Evolutionary conservation across 1,140 invertebrate species (phyloP).

Genomic region (Trichoplusia ni): DNA sequence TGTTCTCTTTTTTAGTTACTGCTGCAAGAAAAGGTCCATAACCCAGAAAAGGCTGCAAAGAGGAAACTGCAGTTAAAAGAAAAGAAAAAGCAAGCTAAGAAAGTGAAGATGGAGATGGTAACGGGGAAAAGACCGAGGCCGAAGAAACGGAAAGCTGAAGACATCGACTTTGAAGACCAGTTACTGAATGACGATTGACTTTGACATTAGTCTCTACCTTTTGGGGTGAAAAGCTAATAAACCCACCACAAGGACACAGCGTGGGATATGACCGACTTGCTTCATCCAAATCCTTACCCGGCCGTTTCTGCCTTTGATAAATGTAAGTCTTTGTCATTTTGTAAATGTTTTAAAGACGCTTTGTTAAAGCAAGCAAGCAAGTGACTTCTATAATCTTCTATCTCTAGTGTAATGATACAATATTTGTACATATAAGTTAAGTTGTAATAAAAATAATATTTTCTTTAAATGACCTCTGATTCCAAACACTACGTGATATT

Average conservation of each 20-base stretch:
- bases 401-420: no score
- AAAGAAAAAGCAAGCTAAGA: conserved; percentile 89
- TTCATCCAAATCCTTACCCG: no score
- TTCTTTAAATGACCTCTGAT: neutral
- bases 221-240: no score
- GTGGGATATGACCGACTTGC: no score
- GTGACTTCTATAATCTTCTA: no score
- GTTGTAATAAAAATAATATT: neutral
- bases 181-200: conserved; percentile 55
- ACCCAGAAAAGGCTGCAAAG: conserved; percentile 89
- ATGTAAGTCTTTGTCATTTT: no score
- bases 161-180: conserved; percentile 68
- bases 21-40: conserved; percentile 85
- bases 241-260: no score
- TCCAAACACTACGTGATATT: no score
- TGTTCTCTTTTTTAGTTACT: conserved; percentile 64
- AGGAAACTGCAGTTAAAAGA: conserved; percentile 89
- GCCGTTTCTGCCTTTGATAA: no score
- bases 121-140: conserved; percentile 66
- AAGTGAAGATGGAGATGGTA: conserved; percentile 83
- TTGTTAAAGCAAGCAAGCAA: no score
- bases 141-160: conserved; percentile 72
- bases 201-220: no score
- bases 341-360: no score
- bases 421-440: conserved; percentile 19